Evolutionary conservation across 2,797 vertebrate species (phyloP), one percentile per base, ranked within the genome.

Genomic region (Natrix natrix): DNA sequence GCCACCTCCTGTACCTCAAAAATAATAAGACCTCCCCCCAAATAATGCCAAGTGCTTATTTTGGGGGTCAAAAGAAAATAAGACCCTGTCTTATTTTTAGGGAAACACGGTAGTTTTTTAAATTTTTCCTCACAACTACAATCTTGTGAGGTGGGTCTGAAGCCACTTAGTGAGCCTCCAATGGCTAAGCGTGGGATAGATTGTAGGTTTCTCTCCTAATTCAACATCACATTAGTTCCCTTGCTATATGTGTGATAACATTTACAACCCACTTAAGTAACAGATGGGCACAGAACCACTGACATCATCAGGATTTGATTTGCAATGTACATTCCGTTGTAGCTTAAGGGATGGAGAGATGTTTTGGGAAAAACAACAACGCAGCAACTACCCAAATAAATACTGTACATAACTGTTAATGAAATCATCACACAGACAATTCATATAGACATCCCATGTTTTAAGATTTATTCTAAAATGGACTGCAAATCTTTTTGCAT

Each of bases 401-500:
- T 22, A 24, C 56, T 37, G 13, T 55, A 28, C 28, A 16, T 87
- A 32, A 54, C 12, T 54, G 6, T n/a, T 66, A 66, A 54, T 52
- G 48, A 63, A 22, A 14, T 24, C 12, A 20, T 5, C 57, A 59
- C 13, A 88, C 17, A 57, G 37, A 4, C 12, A 89, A 83, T 14
- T 55, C 26, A 59, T 10, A 6, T 55, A 52, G 52, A 16, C 10
- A 83, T 24, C 20, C 78, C 28, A 93, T 66, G 20, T 28, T 4
- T 87, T 87, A 66, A 94, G 78, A 90, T 87, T 52, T 74, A 60
- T 88, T 87, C 48, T 63, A 61, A 54, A 52, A 66, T n/a, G 16
- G 37, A 8, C 16, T 56, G 59, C 55, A 60, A 56, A 52, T 48
- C n/a, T 37, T 0, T 55, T 87, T 91, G 48, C 3, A 56, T 94